These are phyloP conservation scores for Candidula unifasciata DNA, from an alignment of 2,888 invertebrate genomes.

Conservation along the genomic window DNA sequence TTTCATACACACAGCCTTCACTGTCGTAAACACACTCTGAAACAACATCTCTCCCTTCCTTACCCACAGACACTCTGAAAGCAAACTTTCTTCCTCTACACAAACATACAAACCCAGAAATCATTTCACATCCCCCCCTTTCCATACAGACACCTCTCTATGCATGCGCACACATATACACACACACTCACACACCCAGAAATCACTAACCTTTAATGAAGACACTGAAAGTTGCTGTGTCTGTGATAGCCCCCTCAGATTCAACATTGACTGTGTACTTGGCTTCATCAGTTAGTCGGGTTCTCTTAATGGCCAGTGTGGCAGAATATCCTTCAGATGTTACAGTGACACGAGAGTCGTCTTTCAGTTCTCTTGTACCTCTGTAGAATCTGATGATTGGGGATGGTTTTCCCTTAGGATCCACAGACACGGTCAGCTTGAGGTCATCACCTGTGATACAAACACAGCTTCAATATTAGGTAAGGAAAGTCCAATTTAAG, in stretches of 20 bases:
- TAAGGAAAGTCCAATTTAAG: neutral
- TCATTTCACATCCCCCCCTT: no score
- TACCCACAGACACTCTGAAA: no score
- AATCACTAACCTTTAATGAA: constrained; percentile 91
- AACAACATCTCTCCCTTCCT: no score
- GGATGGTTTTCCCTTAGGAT: constrained; percentile 94
- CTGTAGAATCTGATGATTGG: constrained; percentile 93
- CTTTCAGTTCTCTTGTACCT: constrained; percentile 95
- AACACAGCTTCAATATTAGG: neutral
- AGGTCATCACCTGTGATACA: constrained; percentile 64
- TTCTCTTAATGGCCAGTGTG: constrained; percentile 95
- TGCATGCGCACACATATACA: neutral
- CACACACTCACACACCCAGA: neutral
- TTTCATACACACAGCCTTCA: no score
- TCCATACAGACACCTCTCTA: no score
- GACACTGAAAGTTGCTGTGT: constrained; percentile 95
- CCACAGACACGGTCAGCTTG: constrained; percentile 80
- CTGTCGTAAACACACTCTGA: no score
- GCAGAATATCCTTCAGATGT: constrained; percentile 79
- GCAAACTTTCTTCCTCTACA: no score
- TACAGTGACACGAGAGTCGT: constrained; percentile 88
- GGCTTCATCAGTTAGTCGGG: constrained; percentile 97
- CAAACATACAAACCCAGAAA: no score
- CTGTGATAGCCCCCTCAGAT: constrained; percentile 91
- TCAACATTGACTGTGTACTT: constrained; percentile 94